Evolutionary conservation across 2,888 invertebrate species (phyloP).

Genomic region (Heterodera filipjevi): DNA sequence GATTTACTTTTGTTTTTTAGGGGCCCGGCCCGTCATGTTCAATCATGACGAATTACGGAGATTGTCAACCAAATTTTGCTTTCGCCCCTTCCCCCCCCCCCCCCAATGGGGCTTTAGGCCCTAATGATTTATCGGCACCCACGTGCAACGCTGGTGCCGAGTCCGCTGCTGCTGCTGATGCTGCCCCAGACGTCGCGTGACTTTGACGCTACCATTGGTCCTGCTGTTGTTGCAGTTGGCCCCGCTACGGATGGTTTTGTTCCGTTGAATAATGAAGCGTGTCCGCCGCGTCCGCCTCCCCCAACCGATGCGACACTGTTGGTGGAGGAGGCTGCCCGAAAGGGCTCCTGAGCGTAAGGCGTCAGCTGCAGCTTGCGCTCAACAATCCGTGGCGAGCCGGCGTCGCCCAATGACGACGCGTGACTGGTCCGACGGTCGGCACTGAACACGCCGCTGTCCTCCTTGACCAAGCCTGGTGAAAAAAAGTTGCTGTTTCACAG

Average conservation of each 20-base stretch:
- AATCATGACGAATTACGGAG: too few relatives aligned
- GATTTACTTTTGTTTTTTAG: too few relatives aligned
- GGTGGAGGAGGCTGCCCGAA: slow-evolving; percentile 19
- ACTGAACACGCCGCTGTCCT: slow-evolving; percentile 37
- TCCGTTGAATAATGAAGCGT: slow-evolving; percentile 9
- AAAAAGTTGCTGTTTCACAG: not conserved
- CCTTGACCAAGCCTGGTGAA: slow-evolving; percentile 62
- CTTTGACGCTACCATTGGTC: slow-evolving; percentile 26
- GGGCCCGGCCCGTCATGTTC: too few relatives aligned
- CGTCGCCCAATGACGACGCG: slow-evolving; percentile 11
- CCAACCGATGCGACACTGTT: slow-evolving; percentile 21
- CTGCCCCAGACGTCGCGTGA: slow-evolving; percentile 22
- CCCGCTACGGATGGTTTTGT: slow-evolving; percentile 21
- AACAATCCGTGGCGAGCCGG: slow-evolving; percentile 45
- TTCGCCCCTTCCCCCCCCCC: too few relatives aligned
- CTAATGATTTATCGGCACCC: too few relatives aligned
- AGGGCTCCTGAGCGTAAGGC: slow-evolving; percentile 52
- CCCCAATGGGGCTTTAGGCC: too few relatives aligned
- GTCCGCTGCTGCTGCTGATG: slow-evolving; percentile 21
- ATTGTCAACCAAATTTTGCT: too few relatives aligned
- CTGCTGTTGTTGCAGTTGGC: slow-evolving; percentile 25
- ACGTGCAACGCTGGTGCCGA: not conserved
- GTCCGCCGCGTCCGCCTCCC: not conserved
- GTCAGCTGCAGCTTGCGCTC: slow-evolving; percentile 62
- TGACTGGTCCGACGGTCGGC: slow-evolving; percentile 17